phyloP scores from a whole-genome alignment of 2,888 invertebrate genomes.

The Strigamia maritima region DNA sequence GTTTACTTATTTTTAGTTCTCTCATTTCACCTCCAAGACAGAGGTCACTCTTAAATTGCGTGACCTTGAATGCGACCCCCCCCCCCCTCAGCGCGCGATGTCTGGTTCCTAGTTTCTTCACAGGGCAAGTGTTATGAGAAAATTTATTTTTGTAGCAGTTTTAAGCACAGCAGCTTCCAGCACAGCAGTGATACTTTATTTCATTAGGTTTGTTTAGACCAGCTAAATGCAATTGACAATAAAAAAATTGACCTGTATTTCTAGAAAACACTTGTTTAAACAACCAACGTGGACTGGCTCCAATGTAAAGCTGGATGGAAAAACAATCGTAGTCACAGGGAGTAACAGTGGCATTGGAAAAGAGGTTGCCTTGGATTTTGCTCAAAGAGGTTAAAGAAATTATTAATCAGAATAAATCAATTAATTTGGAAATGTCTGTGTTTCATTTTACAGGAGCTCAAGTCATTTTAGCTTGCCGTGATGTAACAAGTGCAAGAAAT shows the following conservation, averaged over 20 bases:
- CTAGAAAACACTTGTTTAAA: not conserved
- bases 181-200: not conserved
- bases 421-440: not conserved
- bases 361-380: constrained; percentile 26
- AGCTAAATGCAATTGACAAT: not conserved
- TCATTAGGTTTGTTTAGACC: not conserved
- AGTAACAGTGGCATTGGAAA: constrained; percentile 36
- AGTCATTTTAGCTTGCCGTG: constrained; percentile 31
- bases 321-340: constrained; percentile 15
- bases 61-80: constrained; percentile 25
- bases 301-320: not conserved
- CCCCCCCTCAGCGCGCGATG: not conserved
- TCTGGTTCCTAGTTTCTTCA: not conserved
- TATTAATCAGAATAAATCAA: not conserved
- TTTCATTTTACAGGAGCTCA: constrained; percentile 26
- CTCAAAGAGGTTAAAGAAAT: constrained; percentile 11
- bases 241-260: not conserved
- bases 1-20: not conserved
- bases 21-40: not conserved
- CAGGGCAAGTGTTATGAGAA: not conserved
- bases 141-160: not conserved
- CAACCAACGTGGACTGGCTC: not conserved
- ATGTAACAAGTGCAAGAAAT: not conserved
- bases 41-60: not conserved
- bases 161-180: not conserved